Evolutionary conservation across 1,140 invertebrate species (phyloP).

Genomic region (Phymastichus coffea): DNA sequence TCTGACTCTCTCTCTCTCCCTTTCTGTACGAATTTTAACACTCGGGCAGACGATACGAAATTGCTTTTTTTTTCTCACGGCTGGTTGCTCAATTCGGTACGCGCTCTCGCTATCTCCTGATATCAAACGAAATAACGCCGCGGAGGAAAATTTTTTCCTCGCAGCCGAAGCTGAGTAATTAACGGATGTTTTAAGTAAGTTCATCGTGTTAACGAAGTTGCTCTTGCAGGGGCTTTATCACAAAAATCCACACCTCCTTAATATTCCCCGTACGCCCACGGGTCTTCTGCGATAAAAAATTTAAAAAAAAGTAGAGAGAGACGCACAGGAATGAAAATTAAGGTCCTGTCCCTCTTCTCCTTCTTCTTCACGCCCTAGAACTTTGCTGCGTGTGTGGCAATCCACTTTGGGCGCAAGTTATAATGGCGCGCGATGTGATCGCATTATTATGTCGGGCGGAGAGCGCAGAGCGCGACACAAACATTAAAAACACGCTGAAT

Average conservation of each 20-base stretch:
- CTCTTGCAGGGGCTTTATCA: too few species aligned
- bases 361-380: too few species aligned
- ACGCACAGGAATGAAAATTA: conserved; percentile 20
- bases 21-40: neutral
- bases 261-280: neutral
- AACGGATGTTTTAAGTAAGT: too few species aligned
- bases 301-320: neutral
- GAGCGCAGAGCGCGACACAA: neutral
- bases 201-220: too few species aligned
- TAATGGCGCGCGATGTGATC: conserved; percentile 23
- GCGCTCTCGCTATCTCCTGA: too few species aligned
- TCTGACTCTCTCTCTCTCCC: neutral
- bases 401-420: conserved; percentile 24
- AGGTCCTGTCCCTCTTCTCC: neutral
- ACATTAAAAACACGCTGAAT: conserved; percentile 10
- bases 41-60: too few species aligned
- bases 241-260: conserved; percentile 4
- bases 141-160: too few species aligned
- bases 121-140: too few species aligned
- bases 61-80: too few species aligned
- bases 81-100: too few species aligned
- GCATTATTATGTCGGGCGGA: neutral
- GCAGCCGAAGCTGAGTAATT: too few species aligned
- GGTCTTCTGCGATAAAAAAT: neutral
- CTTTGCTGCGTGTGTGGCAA: too few species aligned